Base-by-base conservation (phyloP, 1,140 invertebrate species). In the Lucilia cuprina region DNA sequence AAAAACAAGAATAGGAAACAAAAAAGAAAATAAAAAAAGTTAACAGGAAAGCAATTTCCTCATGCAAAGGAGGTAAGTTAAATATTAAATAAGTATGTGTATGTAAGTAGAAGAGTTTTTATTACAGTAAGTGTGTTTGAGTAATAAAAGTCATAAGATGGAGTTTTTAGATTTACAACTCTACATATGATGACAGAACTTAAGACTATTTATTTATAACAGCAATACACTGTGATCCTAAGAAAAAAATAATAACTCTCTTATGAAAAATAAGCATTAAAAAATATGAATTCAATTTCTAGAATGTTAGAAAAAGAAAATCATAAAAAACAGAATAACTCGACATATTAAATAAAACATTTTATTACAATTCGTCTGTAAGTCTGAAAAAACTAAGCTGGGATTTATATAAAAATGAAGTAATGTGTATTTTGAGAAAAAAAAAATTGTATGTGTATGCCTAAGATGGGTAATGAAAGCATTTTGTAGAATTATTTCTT, bases 31-130 rank as follows among this genome's bases (percentile, higher is more conserved):
- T 35, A n/a, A 78, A n/a, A 70, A 80, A 80, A 80, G 41, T 50
- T 49, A 80, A 80, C 77, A 80, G 77, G 77, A 80, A 80, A 80
- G 41, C 77, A 80, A 80, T 80, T 80, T 80, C 77, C 77, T 80
- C 41, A 80, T 80, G 77, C 77, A 80, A 80, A 80, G 47, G n/a
- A 50, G 77, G 41, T 80, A 47, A 80, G 41, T 80, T 80, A 47
- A 80, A 80, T 80, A 49, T 49, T 49, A 49, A 80, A 49, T 78
- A 78, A 35, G 34, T 35, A 17, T 47, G 25, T 30, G 25, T 30
- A 30, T 30, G 25, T 30, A 30, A 30, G 25, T 30, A 30, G 25
- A 30, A 41, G 35, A 78, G 35, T 19, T n/a, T 41, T 41, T 34
- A 21, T 74, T 19, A 30, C 12, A 13, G 34, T 78, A n/a, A n/a